phyloP scores from a whole-genome alignment of 2,797 vertebrate species.

The Orestias chungarensis region DNA sequence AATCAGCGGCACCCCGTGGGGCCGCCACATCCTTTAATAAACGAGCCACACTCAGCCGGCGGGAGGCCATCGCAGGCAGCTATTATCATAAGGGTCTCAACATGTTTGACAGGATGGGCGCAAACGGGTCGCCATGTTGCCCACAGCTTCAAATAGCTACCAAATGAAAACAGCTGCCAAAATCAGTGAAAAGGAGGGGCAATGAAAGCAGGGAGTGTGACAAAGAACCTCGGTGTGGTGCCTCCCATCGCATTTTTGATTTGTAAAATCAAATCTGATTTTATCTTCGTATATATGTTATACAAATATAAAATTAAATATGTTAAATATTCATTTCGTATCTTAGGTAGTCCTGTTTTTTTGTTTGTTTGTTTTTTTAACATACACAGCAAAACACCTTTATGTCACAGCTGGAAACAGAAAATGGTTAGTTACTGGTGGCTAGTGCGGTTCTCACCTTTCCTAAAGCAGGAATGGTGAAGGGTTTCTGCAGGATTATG shows the following conservation, averaged over 20 bases:
- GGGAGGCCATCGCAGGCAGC: slow-evolving; percentile 10
- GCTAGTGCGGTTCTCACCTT: neutral
- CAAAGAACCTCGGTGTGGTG: neutral
- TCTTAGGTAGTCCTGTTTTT: neutral
- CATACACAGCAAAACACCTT: too few species aligned
- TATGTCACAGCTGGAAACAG: too few species aligned
- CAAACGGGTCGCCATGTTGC: slow-evolving; percentile 1
- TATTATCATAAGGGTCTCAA: slow-evolving; percentile 19
- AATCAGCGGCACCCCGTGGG: slow-evolving; percentile 1
- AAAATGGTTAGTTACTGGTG: too few species aligned
- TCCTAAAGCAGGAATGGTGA: neutral
- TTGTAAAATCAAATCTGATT: too few species aligned
- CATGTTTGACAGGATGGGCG: slow-evolving; percentile 3
- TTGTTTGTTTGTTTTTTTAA: too few species aligned
- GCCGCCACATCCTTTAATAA: slow-evolving; percentile 6
- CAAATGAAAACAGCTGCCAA: slow-evolving; percentile 1
- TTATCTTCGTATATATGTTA: too few species aligned
- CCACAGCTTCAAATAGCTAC: neutral
- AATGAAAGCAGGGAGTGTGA: neutral
- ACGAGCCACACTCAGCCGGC: neutral
- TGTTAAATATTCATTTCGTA: neutral
- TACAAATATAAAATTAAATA: too few species aligned
- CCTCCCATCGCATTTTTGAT: neutral
- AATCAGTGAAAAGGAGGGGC: neutral
- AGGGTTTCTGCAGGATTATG: neutral